Base-by-base conservation (phyloP, 1,140 invertebrate genomes). In the Pachyrhynchus sulphureomaculatus region DNA sequence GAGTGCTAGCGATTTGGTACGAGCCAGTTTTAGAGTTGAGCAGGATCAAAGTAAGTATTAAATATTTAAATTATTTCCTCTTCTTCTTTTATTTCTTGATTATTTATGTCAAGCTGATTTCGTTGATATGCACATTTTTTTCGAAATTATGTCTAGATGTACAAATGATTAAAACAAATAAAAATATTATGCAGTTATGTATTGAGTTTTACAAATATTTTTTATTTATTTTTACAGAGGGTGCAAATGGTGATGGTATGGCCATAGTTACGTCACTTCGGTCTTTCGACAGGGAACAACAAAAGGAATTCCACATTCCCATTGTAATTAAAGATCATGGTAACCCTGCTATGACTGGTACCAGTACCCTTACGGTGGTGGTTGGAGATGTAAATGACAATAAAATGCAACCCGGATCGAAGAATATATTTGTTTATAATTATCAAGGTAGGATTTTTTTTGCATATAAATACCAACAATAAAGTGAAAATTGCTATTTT, bases 361-460 rank as follows among this genome's bases (percentile, higher is more conserved):
- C 95, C 1, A 95, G 92, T 67, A 97, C 93, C 0, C 75, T 98
- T 4, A 96, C 93, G 0, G 92, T 98, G 5, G 91, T 96, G 17
- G 97, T 99, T 69, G 95, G 95, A 17, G 95, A 96, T 74, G 88
- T 92, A 1, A 98, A 98, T 75, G 95, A 99, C 72, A 97, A 98
- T 78, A 93, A 94, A 79, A 98, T 98, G 92, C 89, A 93, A 72
- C 91, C 93, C 0, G 96, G 96, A 0, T 90, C 89, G 1, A 98
- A 98, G 78, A 92, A 96, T 60, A 97, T 98, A 65, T 91, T 96
- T 75, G 93, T 97, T 0, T 98, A 98, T 77, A 98, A 96, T 77
- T 98, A 96, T 56, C 83, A 95, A 87, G 91, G 60, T 62, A 62
- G 33, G 4, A 0, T 29, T 1, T 9, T 2, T 1, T 44, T 39